Base-by-base conservation (phyloP, 2,113 vertebrate species). In the Stegastes partitus region DNA sequence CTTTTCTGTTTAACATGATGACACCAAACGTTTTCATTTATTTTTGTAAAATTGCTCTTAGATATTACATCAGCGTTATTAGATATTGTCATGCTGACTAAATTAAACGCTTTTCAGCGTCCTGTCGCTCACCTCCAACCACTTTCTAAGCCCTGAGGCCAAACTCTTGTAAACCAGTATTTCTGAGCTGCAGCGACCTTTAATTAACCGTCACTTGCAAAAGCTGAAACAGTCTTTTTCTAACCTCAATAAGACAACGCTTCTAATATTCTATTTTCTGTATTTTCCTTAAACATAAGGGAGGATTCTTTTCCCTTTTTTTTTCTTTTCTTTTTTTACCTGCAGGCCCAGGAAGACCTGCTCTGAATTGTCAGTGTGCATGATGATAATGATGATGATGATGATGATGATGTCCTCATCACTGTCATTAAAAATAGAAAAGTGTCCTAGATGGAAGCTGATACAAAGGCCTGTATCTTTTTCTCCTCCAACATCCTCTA, bases 341-440 rank as follows among this genome's bases (percentile, higher is more conserved):
- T 47, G 4, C 19, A 70, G 82, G 64, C 69, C 75, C 74, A 51
- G 45, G 18, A 68, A 82, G 53, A 77, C 42, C 59, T 83, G 87
- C 57, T 82, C 82, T 85, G 11, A 74, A 59, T 77, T 58, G 22
- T 81, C 25, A 49, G 3, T 84, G 58, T 58, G 44, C 66, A 71
- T 56, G 19, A 74, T 69, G 64, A 74, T 73, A 64, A 74, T 57
- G 14, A 50, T 51, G 5, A 39, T 28, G 45, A n/a, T 69, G 64
- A 74, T 73, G 68, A 74, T 57, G 14, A 50, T 51, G 5, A 39
- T 28, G 45, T 68, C 31, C 21, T 72, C 56, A 15, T 81, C 51
- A 26, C 58, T 80, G 77, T 74, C 66, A 61, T 80, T 84, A 67
- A 82, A 86, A 87, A 82, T 70, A 86, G 78, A 37, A 74, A 69